Base-by-base conservation (phyloP, 2,888 invertebrate species). In the Microchrysa polita region DNA sequence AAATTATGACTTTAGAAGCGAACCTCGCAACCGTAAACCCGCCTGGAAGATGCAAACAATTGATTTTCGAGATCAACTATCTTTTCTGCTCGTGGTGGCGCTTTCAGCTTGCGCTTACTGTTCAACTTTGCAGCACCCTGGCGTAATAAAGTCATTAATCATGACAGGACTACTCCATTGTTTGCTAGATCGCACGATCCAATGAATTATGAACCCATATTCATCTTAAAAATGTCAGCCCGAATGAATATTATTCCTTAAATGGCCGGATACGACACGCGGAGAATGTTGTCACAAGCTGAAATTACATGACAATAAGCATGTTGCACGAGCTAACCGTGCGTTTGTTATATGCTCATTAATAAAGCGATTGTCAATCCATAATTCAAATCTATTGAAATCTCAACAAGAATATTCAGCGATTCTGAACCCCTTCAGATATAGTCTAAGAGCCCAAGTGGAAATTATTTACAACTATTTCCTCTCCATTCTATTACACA, bases 121-220 rank as follows among this genome's bases (percentile, higher is more conserved):
- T 20, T 22, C 20, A 22, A 59, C 23, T 59, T n/a, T n/a, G 22
- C 23, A 34, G 7, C n/a, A n/a, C n/a, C n/a, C n/a, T n/a, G 7
- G 2, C 7, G 59, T 59, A 59, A 59, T 59, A 59, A 22, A 59
- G 59, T n/a, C 59, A 59, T 59, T 59, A 59, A 59, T 59, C 59
- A 59, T 23, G 20, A 22, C 59, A 23, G 23, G 23, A 22, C 59
- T 59, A 59, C 59, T 27, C 55, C 59, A 59, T 59, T 59, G 59
- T 59, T 59, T 12, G 59, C 22, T 14, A 7, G 59, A 27, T 14
- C 59, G 59, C 59, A 59, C 59, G 59, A 59, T 22, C 59, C 59
- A 23, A 22, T 59, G 59, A 59, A 23, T 59, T 59, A 59, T 59
- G 59, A 23, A 12, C 23, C 59, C 10, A 18, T 34, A 34, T 59